phyloP scores from a whole-genome alignment of 2,797 vertebrate species.

The Eremophila alpestris region DNA sequence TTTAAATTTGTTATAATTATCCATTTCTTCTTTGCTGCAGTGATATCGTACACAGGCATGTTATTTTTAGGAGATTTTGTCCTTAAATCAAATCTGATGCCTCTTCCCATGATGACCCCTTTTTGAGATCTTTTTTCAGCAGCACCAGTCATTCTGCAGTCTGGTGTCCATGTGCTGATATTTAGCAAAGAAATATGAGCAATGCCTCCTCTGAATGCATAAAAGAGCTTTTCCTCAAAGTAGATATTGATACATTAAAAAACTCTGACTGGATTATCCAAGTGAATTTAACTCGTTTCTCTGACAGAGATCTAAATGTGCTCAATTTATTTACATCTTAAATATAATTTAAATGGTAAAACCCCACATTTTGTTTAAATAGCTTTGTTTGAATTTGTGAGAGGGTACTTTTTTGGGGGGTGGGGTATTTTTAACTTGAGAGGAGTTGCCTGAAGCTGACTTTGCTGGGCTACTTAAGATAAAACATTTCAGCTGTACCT shows the following conservation, averaged over 20 bases:
- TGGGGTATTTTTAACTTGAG: neutral
- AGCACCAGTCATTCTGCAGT: constrained; percentile 10
- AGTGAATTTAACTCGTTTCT: neutral
- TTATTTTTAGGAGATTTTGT: constrained; percentile 32
- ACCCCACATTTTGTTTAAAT: neutral
- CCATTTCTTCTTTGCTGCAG: neutral
- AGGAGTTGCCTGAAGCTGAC: neutral
- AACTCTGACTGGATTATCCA: neutral
- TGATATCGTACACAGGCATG: neutral
- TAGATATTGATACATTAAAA: neutral
- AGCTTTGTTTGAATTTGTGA: neutral
- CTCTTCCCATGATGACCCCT: neutral
- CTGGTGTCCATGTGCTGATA: neutral
- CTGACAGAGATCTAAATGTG: neutral
- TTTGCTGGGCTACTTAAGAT: neutral
- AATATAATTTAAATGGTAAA: neutral
- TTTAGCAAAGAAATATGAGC: constrained; percentile 8
- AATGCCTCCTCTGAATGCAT: neutral
- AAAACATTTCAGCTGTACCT: neutral
- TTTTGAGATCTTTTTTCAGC: constrained; percentile 15
- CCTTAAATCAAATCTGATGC: constrained; percentile 14
- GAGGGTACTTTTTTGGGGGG: neutral
- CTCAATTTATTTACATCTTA: neutral
- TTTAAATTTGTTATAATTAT: neutral
- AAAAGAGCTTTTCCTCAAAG: neutral